Percentiles rank a stretch among this genome's conserved stretches.
These are phyloP conservation scores for Drosophila ironensis DNA, from an alignment of 1,140 invertebrate species.

Conservation along the genomic window DNA sequence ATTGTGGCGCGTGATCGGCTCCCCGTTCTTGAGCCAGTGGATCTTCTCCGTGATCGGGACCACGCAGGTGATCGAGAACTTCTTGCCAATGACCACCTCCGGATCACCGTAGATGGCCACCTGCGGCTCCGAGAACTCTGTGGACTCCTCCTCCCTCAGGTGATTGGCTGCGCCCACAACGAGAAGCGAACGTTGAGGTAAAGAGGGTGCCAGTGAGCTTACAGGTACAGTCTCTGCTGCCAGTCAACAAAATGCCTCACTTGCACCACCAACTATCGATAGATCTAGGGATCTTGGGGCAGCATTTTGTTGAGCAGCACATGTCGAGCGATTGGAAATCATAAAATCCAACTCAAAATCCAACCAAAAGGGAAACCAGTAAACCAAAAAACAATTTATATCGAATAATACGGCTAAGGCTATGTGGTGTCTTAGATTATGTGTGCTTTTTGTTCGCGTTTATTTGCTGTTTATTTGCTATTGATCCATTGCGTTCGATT, in stretches of 20 bases:
- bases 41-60: conserved; percentile 75
- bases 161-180: conserved; percentile 32
- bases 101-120: conserved; percentile 74
- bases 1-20: conserved; percentile 75
- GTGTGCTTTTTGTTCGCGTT: conserved; percentile 46
- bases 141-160: conserved; percentile 30
- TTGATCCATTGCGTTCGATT: conserved; percentile 49
- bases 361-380: conserved; percentile 17
- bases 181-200: conserved; percentile 24
- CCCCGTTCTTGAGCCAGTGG: conserved; percentile 73
- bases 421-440: conserved; percentile 38
- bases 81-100: conserved; percentile 68
- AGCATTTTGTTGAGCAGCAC: conserved; percentile 2
- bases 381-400: conserved; percentile 18
- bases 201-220: conserved; percentile 18
- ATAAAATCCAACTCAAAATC: conserved; percentile 16
- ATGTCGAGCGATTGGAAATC: conserved; percentile 13
- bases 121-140: conserved; percentile 45
- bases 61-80: conserved; percentile 77
- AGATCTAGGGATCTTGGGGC: not conserved
- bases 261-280: no score
- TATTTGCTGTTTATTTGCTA: conserved; percentile 35
- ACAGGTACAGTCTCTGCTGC: conserved; percentile 5
- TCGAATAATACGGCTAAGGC: conserved; percentile 15
- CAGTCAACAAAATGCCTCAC: conserved; percentile 2